phyloP scores from a whole-genome alignment of 2,113 vertebrate genomes.

The Callaeas wilsoni region DNA sequence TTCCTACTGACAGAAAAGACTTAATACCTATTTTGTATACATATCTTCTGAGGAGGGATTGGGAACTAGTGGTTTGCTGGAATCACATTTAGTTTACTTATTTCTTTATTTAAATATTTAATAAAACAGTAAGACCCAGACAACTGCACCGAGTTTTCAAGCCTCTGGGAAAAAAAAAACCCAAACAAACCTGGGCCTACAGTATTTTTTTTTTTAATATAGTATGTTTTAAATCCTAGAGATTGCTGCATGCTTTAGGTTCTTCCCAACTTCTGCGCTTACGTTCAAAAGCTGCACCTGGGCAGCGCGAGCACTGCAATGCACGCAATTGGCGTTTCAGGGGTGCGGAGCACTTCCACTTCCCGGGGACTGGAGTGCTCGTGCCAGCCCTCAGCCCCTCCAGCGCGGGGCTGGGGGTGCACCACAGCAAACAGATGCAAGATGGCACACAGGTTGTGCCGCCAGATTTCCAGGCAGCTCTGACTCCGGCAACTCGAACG shows the following conservation, averaged over 20 bases:
- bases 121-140: neutral
- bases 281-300: neutral
- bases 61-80: neutral
- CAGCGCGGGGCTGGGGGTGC: neutral
- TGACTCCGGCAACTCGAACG: neutral
- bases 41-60: neutral
- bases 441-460: neutral
- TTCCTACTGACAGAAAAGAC: neutral
- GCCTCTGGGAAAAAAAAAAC: neutral
- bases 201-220: accelerated
- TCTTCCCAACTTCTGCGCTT: neutral
- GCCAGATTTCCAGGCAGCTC: constrained; percentile 21
- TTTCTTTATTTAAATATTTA: neutral
- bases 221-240: neutral
- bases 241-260: neutral
- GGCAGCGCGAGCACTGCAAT: neutral
- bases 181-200: neutral
- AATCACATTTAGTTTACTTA: neutral
- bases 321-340: neutral
- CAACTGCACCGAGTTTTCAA: neutral
- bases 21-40: neutral
- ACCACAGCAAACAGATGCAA: neutral
- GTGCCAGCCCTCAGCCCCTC: neutral
- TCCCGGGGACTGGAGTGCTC: neutral
- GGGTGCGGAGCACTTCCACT: neutral